phyloP scores from a whole-genome alignment of 1,140 invertebrate genomes.

The Trissolcus basalis region DNA sequence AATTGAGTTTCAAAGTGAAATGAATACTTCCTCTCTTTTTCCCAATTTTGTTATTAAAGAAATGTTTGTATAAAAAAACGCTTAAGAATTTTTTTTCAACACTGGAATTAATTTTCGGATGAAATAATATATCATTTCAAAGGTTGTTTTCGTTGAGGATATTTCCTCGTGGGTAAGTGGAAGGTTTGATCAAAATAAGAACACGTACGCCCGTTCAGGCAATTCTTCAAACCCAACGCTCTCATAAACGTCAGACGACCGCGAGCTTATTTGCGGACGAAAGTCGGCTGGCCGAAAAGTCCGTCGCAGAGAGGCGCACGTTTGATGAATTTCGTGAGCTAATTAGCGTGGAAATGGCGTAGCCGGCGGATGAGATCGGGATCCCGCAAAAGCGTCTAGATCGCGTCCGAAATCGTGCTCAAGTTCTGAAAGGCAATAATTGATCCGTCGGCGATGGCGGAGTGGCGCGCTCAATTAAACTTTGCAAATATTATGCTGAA shows the following conservation, averaged over 20 bases:
- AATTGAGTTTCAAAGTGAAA: too few relatives aligned
- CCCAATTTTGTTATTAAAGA: too few relatives aligned
- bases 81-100: too few relatives aligned
- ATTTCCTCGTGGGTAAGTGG: constrained; percentile 3
- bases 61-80: too few relatives aligned
- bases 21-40: too few relatives aligned
- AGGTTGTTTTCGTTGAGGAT: too few relatives aligned
- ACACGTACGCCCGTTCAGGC: constrained; percentile 20
- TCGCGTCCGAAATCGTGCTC: constrained; percentile 11
- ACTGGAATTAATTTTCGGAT: too few relatives aligned
- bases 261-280: constrained; percentile 16
- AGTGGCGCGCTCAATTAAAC: constrained; percentile 72
- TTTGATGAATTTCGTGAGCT: constrained; percentile 23
- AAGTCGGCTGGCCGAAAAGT: constrained; percentile 17
- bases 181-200: constrained; percentile 27
- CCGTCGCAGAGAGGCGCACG: not conserved
- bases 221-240: constrained; percentile 28
- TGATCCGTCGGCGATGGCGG: constrained; percentile 51
- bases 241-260: constrained; percentile 26
- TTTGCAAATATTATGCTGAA: constrained; percentile 68
- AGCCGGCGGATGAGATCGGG: not conserved
- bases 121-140: too few relatives aligned
- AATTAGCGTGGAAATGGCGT: constrained; percentile 17
- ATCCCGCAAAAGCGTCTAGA: constrained; percentile 5
- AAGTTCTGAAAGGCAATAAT: constrained; percentile 33